Evolutionary conservation across 2,113 vertebrate genomes (phyloP), one percentile per base, ranked within the genome.

Genomic region (Sander vitreus): DNA sequence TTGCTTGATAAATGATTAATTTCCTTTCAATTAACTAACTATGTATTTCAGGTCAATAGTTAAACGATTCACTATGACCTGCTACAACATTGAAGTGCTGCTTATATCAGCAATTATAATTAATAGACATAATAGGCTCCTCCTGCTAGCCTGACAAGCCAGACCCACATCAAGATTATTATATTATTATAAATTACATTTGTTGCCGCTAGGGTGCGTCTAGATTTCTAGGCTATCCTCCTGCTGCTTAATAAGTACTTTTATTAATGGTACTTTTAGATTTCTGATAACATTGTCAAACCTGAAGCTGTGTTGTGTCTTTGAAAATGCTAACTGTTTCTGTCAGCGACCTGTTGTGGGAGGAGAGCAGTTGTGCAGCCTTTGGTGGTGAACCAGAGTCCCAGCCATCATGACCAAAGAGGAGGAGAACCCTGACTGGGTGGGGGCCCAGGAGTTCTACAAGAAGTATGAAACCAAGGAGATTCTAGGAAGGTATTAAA

Each of bases 381-480:
- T 70, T 70, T 71, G 25, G 57, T 65, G 30, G 58, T 79, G 85
- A 88, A 63, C 13, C 50, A 36, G 30, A 50, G 16, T 81, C 39
- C n/a, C 67, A 68, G 18, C 63, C 82, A 91, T 77, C 72, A 95
- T 96, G 95, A 90, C 94, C 86, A 94, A 93, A 92, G 94, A 95
- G 0, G 97, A 98, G 25, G 96, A 97, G 0, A 92, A 97, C 80
- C 97, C 96, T 0, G 98, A 98, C 85, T 96, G 94, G 89, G 93
- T 95, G 60, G 96, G 96, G 3, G 96, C 98, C 48, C 93, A 97
- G 88, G 96, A 97, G 78, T 99, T 99, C 81, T 99, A 99, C 7
- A 95, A 97, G 80, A 99, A 98, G 84, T 99, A 99, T 72, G 98
- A 99, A 14, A 95, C 98, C 0, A 99, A 99, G 91, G 98, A 99